Percentiles rank a stretch among this genome's conserved stretches.
Evolutionary conservation across 2,797 vertebrate genomes (phyloP).

Genomic region (Lepus townsendii): DNA sequence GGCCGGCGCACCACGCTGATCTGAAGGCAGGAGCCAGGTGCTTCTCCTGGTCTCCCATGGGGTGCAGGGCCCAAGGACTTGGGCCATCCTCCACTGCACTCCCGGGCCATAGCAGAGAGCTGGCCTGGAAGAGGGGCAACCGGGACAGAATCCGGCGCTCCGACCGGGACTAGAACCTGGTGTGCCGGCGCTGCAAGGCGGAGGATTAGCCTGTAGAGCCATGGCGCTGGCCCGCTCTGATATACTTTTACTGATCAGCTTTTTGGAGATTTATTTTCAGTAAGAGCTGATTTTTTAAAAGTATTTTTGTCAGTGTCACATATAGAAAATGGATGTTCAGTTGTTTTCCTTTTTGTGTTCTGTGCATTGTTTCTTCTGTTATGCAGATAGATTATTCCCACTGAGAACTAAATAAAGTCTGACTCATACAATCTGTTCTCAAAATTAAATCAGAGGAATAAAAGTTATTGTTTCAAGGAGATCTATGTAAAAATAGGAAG

Average conservation of each 20-base stretch:
- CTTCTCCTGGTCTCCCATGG: too few species aligned
- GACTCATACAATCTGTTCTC: conserved; percentile 7
- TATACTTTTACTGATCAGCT: conserved; percentile 29
- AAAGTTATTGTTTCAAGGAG: conserved; percentile 49
- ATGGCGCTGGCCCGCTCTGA: neutral
- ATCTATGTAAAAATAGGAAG: conserved; percentile 3
- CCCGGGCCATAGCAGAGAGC: too few species aligned
- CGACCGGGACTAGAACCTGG: too few species aligned
- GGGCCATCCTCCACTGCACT: too few species aligned
- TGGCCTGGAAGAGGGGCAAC: too few species aligned
- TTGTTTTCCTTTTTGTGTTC: conserved; percentile 4
- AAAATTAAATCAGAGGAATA: conserved; percentile 46
- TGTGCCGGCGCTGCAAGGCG: too few species aligned
- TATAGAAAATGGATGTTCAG: conserved; percentile 34
- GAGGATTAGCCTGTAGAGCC: too few species aligned
- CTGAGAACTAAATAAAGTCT: conserved; percentile 42
- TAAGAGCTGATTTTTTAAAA: neutral
- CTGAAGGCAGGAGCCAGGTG: too few species aligned
- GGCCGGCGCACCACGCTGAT: too few species aligned
- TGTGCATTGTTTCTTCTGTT: neutral
- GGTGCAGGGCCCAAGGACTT: too few species aligned
- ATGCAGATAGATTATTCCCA: neutral
- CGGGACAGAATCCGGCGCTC: too few species aligned
- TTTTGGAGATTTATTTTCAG: conserved; percentile 23
- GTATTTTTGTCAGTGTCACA: conserved; percentile 15